A percentile compares a stretch with the other conserved stretches of the same genome.
Conservation (phyloP, 2,888 invertebrate species). For the Zootermopsis nevadensis region DNA sequence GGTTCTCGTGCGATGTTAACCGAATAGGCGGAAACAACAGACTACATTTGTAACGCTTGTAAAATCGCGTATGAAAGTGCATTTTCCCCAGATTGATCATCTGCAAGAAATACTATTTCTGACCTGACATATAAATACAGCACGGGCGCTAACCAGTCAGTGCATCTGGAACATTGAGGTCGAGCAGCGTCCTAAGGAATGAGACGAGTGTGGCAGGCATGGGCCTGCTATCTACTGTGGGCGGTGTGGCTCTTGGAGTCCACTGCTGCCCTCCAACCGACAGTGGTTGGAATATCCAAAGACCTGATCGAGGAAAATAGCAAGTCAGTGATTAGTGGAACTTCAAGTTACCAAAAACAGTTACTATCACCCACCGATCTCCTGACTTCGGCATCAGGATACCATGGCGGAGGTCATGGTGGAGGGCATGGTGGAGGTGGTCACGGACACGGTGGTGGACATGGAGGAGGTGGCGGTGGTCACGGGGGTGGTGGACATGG, state of each 20-base stretch:
- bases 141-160: background rate
- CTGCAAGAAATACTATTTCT: background rate
- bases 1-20: background rate
- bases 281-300: background rate
- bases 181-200: background rate
- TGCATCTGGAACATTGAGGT: background rate
- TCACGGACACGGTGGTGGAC: background rate
- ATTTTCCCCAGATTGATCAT: background rate
- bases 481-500: conserved; percentile 16
- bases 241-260: background rate
- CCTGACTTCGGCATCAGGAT: background rate
- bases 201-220: background rate
- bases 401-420: conserved; percentile 1
- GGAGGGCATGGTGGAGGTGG: background rate
- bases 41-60: background rate
- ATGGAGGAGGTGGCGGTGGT: conserved; percentile 37
- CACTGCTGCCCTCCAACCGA: background rate
- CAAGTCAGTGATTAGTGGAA: background rate
- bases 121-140: background rate
- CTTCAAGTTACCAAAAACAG: background rate
- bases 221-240: background rate
- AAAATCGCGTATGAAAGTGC: background rate
- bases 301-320: background rate
- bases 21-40: background rate
- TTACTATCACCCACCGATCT: background rate